Evolutionary conservation across 2,113 vertebrate species (phyloP).

Genomic region (Corythaeola cristata): DNA sequence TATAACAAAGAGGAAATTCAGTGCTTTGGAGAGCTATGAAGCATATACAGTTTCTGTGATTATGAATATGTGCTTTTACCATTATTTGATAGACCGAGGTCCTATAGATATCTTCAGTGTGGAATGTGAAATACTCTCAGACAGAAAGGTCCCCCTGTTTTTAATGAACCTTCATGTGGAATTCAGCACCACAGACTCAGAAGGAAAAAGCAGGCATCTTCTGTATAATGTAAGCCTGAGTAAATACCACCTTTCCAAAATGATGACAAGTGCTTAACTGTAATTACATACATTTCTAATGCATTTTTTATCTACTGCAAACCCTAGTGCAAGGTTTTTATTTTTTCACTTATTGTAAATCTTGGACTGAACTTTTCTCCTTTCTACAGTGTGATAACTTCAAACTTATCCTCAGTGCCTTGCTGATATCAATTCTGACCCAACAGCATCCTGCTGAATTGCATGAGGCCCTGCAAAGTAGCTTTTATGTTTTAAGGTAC

Average conservation of each 20-base stretch:
- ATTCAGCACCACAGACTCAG: neutral
- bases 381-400: constrained; percentile 4
- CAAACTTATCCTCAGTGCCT: neutral
- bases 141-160: neutral
- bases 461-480: constrained; percentile 29
- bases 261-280: constrained; percentile 46
- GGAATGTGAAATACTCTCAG: neutral
- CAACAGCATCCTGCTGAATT: constrained; percentile 26
- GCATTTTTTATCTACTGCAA: constrained; percentile 46
- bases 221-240: neutral
- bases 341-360: constrained; percentile 15
- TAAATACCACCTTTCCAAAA: constrained; percentile 43
- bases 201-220: neutral
- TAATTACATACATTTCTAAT: constrained; percentile 50
- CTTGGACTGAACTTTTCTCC: constrained; percentile 6
- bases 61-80: neutral
- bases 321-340: neutral
- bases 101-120: neutral
- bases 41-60: neutral
- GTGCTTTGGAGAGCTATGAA: neutral
- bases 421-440: constrained; percentile 21
- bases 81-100: neutral
- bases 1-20: neutral
- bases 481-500: constrained; percentile 48
- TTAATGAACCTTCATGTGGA: neutral